These are phyloP conservation scores for Eretmochelys imbricata DNA, from an alignment of 2,113 vertebrate species.

Conservation along the genomic window DNA sequence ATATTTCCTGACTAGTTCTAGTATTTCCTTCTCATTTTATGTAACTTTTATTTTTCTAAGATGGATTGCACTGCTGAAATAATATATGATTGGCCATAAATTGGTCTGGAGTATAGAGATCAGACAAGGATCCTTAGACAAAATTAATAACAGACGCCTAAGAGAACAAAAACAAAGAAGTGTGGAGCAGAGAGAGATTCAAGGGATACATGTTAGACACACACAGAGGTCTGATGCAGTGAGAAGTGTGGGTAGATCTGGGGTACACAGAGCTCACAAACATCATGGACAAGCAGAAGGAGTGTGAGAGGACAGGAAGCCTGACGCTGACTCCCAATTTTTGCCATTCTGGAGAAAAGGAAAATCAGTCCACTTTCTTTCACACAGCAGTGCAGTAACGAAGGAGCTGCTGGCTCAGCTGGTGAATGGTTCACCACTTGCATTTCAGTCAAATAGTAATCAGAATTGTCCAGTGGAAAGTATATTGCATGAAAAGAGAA, in stretches of 20 bases:
- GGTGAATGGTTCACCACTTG: background rate
- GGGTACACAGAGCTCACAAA: background rate
- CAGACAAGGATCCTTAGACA: background rate
- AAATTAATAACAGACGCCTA: background rate
- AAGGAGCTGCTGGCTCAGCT: background rate
- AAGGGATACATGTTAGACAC: background rate
- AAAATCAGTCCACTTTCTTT: background rate
- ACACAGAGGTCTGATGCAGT: background rate
- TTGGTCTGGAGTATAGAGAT: background rate
- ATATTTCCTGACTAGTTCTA: background rate
- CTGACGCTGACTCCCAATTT: background rate
- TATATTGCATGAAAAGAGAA: background rate
- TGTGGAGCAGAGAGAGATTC: background rate
- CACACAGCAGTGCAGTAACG: background rate
- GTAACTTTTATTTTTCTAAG: background rate
- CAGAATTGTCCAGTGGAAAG: background rate
- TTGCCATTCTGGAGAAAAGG: rapidly evolving
- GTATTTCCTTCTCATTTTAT: background rate
- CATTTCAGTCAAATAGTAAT: background rate
- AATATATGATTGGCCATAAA: background rate
- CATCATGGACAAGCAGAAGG: background rate
- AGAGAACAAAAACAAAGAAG: background rate
- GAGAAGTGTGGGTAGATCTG: background rate
- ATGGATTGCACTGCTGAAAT: background rate
- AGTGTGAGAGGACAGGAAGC: background rate